A percentile compares a stretch with the other conserved stretches of the same genome.
Evolutionary conservation across 2,888 invertebrate species (phyloP).

Genomic region (Crossocerus cetratus): DNA sequence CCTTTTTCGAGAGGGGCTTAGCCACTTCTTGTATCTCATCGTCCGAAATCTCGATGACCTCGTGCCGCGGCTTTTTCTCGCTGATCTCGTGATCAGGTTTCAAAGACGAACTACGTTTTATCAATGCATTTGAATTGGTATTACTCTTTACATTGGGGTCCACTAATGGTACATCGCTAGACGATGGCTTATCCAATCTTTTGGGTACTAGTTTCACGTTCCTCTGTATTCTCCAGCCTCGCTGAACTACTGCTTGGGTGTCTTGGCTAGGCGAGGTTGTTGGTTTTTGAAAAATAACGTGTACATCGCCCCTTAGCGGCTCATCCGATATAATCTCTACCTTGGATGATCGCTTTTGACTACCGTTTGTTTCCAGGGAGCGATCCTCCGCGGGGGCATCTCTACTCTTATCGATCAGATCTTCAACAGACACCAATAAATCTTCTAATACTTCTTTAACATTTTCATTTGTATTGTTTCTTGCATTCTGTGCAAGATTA

Average conservation of each 20-base stretch:
- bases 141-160: constrained; percentile 26
- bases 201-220: constrained; percentile 73
- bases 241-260: constrained; percentile 59
- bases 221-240: constrained; percentile 69
- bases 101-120: constrained; percentile 23
- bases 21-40: constrained; percentile 73
- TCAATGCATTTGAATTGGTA: not conserved
- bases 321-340: constrained; percentile 72
- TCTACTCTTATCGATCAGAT: constrained; percentile 1
- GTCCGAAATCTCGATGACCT: constrained; percentile 73
- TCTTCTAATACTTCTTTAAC: constrained; percentile 30
- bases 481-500: not conserved
- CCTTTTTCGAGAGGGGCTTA: constrained; percentile 66
- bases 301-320: constrained; percentile 65
- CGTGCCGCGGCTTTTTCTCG: constrained; percentile 60
- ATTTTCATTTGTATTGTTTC: constrained; percentile 11
- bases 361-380: not conserved
- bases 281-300: constrained; percentile 58
- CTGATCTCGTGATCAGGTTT: not conserved
- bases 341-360: constrained; percentile 36
- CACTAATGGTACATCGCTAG: constrained; percentile 41
- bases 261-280: not conserved
- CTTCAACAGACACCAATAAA: constrained; percentile 28
- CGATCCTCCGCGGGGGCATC: constrained; percentile 3
- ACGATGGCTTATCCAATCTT: constrained; percentile 60